phyloP scores from a whole-genome alignment of 1,140 invertebrate genomes.

The Dendroctonus valens region DNA sequence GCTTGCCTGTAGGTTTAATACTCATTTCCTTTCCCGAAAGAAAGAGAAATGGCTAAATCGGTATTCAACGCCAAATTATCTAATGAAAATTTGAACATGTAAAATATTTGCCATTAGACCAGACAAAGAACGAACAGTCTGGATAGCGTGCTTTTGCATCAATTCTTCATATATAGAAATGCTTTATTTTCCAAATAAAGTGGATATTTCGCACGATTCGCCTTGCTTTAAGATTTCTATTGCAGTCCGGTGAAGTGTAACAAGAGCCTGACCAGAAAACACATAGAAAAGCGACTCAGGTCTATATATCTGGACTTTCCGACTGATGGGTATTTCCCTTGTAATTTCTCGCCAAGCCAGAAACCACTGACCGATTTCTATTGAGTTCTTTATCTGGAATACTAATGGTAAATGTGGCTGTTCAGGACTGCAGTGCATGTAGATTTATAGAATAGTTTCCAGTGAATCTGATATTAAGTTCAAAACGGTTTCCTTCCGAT shows the following conservation, averaged over 20 bases:
- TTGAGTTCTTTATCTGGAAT: constrained; percentile 19
- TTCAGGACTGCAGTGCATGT: no score
- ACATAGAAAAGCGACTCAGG: constrained; percentile 10
- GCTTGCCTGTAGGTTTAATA: no score
- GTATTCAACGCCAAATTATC: no score
- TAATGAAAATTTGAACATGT: no score
- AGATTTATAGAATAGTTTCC: no score
- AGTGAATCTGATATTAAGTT: no score
- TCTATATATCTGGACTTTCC: constrained; percentile 14
- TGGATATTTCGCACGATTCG: constrained; percentile 13
- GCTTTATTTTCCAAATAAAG: constrained; percentile 8
- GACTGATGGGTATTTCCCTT: constrained; percentile 23
- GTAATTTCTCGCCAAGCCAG: constrained; percentile 22
- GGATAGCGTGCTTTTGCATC: no score
- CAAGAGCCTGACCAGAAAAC: constrained; percentile 23
- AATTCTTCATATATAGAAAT: not conserved
- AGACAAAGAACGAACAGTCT: no score
- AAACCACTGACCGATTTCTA: constrained; percentile 23
- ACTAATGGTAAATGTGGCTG: constrained; percentile 6
- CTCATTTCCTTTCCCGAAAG: no score
- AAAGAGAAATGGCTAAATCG: no score
- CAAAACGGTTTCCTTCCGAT: no score
- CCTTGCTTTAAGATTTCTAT: constrained; percentile 8
- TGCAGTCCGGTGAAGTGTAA: constrained; percentile 12
- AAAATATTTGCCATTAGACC: no score